Evolutionary conservation across 2,113 vertebrate species (phyloP).

Genomic region (Rhinogobius similis): DNA sequence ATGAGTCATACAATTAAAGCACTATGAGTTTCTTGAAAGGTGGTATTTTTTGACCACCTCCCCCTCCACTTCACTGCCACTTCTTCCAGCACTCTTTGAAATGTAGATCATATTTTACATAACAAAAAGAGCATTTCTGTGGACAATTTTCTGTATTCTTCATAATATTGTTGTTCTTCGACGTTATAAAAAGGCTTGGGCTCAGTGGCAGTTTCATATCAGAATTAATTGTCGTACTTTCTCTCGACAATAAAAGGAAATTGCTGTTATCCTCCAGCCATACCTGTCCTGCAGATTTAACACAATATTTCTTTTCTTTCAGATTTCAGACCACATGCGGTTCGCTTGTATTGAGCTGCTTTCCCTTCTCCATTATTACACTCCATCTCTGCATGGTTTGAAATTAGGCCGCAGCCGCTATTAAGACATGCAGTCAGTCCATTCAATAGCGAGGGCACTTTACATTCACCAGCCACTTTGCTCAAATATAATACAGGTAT

Average conservation of each 20-base stretch:
- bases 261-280: neutral
- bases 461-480: constrained; percentile 1
- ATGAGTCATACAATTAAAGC: too few relatives aligned
- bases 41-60: too few relatives aligned
- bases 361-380: neutral
- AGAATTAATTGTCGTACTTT: neutral
- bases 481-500: too few relatives aligned
- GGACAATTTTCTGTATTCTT: neutral
- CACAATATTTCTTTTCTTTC: neutral
- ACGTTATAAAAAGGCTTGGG: too few relatives aligned
- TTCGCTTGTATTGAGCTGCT: neutral
- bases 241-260: neutral
- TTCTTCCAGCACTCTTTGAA: too few relatives aligned
- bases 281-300: neutral
- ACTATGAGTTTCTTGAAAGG: too few relatives aligned
- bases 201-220: neutral
- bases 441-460: neutral
- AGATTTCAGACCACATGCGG: neutral
- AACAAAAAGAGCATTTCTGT: neutral
- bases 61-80: too few relatives aligned
- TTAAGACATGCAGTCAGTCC: neutral
- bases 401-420: neutral
- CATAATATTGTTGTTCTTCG: neutral
- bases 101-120: too few relatives aligned
- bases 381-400: neutral